These are phyloP conservation scores for Zapornia atra DNA, from an alignment of 2,113 vertebrate species.

Conservation along the genomic window DNA sequence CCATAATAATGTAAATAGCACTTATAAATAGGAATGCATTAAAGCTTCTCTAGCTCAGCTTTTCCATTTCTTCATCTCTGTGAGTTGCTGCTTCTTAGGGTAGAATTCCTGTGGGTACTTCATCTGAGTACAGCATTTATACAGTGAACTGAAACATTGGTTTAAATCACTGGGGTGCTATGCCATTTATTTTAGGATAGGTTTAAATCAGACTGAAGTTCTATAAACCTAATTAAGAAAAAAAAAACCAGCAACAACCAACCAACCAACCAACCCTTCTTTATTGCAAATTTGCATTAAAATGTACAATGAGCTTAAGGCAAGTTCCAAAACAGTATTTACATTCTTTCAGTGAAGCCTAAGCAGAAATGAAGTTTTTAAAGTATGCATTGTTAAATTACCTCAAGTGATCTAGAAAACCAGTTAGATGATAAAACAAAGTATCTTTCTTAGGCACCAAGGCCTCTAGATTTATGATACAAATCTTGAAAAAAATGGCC, in stretches of 20 bases:
- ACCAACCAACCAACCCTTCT: background rate
- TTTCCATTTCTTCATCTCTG: background rate
- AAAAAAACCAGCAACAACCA: background rate
- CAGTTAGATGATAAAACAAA: background rate
- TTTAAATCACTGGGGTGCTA: background rate
- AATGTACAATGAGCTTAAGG: background rate
- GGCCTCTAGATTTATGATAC: background rate
- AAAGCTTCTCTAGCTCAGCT: background rate
- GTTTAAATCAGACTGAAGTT: background rate
- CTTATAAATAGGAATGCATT: background rate
- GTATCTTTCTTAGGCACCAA: background rate
- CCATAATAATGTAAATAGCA: background rate
- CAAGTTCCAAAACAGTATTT: conserved; percentile 8
- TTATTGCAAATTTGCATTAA: background rate
- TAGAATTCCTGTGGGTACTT: background rate
- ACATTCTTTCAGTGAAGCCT: background rate
- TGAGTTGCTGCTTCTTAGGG: background rate
- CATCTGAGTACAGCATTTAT: background rate
- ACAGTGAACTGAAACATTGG: background rate
- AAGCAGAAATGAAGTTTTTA: background rate
- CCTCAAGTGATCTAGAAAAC: background rate
- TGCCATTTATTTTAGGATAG: background rate
- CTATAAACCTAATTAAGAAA: conserved; percentile 2
- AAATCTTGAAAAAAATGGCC: background rate
- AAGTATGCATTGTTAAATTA: background rate